Evolutionary conservation across 2,113 vertebrate species (phyloP).

Genomic region (Misgurnus anguillicaudatus): DNA sequence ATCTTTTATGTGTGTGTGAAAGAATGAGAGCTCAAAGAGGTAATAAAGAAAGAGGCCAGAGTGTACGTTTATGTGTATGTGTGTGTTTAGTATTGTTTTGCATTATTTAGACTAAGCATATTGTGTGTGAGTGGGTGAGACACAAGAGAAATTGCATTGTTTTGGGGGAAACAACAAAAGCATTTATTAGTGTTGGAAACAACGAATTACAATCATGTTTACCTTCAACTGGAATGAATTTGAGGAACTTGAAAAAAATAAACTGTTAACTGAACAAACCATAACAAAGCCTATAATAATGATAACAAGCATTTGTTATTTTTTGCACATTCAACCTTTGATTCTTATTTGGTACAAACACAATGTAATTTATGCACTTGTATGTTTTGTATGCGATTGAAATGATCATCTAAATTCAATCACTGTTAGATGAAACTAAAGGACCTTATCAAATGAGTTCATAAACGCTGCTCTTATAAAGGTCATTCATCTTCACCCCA

Average conservation of each 20-base stretch:
- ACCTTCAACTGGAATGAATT: slow-evolving; percentile 82
- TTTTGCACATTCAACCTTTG: slow-evolving; percentile 70
- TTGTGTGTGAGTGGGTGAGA: slow-evolving; percentile 32
- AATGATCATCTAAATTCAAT: slow-evolving; percentile 6
- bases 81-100: slow-evolving; percentile 38
- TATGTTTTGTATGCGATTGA: not conserved
- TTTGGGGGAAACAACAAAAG: slow-evolving; percentile 74
- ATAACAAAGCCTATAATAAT: slow-evolving; percentile 77
- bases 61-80: not conserved
- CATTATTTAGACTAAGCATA: slow-evolving; percentile 44
- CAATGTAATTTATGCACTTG: slow-evolving; percentile 61
- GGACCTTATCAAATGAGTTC: not conserved
- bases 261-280: slow-evolving; percentile 77
- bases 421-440: not conserved
- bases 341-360: slow-evolving; percentile 72
- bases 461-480: not conserved
- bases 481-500: not conserved
- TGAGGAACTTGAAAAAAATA: slow-evolving; percentile 78
- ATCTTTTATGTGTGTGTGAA: slow-evolving; percentile 13
- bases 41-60: slow-evolving; percentile 37
- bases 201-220: slow-evolving; percentile 81
- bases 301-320: slow-evolving; percentile 45
- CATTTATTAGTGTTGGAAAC: slow-evolving; percentile 82
- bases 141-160: slow-evolving; percentile 60
- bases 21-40: slow-evolving; percentile 14